Evolutionary conservation across 2,888 invertebrate species (phyloP), one percentile per base, ranked within the genome.

Genomic region (Phrixothrix hirtus): DNA sequence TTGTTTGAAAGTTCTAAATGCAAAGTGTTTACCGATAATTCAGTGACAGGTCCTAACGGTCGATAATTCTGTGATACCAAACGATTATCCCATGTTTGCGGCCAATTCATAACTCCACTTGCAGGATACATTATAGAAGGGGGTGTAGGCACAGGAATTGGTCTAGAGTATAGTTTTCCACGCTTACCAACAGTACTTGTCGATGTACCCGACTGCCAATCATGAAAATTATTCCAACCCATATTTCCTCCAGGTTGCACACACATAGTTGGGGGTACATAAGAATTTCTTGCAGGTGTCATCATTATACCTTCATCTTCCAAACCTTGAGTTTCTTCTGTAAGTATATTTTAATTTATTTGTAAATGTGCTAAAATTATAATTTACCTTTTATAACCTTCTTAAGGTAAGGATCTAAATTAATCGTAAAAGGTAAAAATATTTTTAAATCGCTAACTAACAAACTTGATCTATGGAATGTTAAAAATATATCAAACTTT

Each of bases 371-470:
- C 1, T 26, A n/a, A 9, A 3, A 11, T 10, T 2, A 29, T 7
- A 7, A 9, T 2, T 67, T 73, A 91, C 93, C 97, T 84, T 95
- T 92, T 50, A 98, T 94, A 46, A 95, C 89, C 79, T 98, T 98
- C 72, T 95, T 88, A 54, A 99, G 85, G 73, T 96, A 98, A 0
- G 99, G 99, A 79, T 99, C 99, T 45, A 99, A 80, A 76, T 98
- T 99, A 66, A 97, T 97, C 10, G 98, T 97, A 75, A 98, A 99
- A 0, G 98, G 97, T 55, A 98, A 80, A 77, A 99, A 98, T 68
- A 95, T 89, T 72, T 95, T 92, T 69, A 99, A 82, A 72, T 95
- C 93, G 30, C 89, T 89, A 5, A 93, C 87, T 31, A 92, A 81
- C 54, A 94, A 81, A 64, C 90, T 92, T 7, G 88, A 83, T 59